Evolutionary conservation across 2,888 invertebrate genomes (phyloP), one percentile per base, ranked within the genome.

Genomic region (Drosophila nr. medialis): DNA sequence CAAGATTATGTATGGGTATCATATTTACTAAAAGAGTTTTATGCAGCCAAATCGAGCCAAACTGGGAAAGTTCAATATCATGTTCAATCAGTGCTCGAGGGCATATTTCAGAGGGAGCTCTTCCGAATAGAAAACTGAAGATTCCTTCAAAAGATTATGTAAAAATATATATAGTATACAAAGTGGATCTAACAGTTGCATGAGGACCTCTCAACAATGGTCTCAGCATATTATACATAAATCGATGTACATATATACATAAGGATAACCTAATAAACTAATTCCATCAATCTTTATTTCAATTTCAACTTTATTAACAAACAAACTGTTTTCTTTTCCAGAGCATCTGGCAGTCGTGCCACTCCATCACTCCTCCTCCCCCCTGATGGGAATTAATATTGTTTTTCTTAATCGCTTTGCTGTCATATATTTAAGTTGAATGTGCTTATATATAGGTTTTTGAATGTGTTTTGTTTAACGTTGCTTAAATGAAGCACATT

Each of bases 401-500:
- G 10, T 1, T 32, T 50, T 48, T 11, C 56, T 50, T 40, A 38
- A n/a, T 21, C 27, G 15, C 49, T 15, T 24, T 11, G 13, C 34
- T 59, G 42, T 56, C 45, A 42, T 51, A 49, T 62, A 64, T 50
- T 62, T 59, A 29, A 62, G 62, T 77, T 69, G 63, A 65, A 70
- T 70, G 69, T 59, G 63, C 55, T 62, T 48, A 2, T 51, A 53
- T 75, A 66, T 51, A 49, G 70, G 55, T 69, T 73, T 69, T 77
- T 77, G 78, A 78, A 54, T 64, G 45, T 67, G 49, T 63, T 74
- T 34, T 30, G 32, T 40, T 42, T 48, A 68, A 32, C 54, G 53
- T 40, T 64, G 73, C 48, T 38, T 49, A 64, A 72, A 76, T 77
- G 73, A 77, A 61, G 68, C 68, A 61, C 53, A 74, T 45, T 60